Evolutionary conservation across 2,113 vertebrate species (phyloP), one percentile per base, ranked within the genome.

Genomic region (Ailurus styani): DNA sequence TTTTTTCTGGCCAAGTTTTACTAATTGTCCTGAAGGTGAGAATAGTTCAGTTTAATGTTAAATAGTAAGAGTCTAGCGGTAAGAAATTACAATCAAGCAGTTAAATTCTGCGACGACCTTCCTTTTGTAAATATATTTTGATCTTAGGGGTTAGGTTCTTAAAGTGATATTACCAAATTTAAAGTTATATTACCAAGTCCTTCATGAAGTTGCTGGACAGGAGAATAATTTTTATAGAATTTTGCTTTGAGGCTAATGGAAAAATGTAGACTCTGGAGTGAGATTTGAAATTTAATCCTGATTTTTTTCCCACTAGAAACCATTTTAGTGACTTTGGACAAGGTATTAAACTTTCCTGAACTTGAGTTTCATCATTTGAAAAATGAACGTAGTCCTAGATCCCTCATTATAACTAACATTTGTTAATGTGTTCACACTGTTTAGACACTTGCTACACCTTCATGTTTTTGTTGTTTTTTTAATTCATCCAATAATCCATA

Each of bases 101-200:
- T 62, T 73, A 72, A 23, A 86, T 82, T 95, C 37, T 83, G 31
- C 50, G 47, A 86, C 52, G 29, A 90, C 12, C 8, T 88, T 91
- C 21, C 68, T 81, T 91, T 72, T 81, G 27, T 92, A 62, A 95
- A 45, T 72, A 72, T 62, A 50, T 68, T 82, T 96, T 3, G 29
- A 82, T 85, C 54, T 93, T 93, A 60, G 37, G 62, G 97, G 57
- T 89, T 83, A 68, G 18, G 27, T 79, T 90, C 37, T 87, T 60
- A 88, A 34, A 54, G 29, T 94, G 2, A 79, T 31, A 70, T 42
- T n/a, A n/a, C n/a, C n/a, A n/a, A n/a, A 18, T 79, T 96, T 64
- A 95, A 96, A 95, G 55, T 68, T 90, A 70, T 94, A 96, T 95
- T 93, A 66, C 23, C 15, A 66, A 62, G 64, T 94, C 42, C 92